Evolutionary conservation across 2,888 invertebrate species (phyloP).

Genomic region (Melikaiella ostensackeni): DNA sequence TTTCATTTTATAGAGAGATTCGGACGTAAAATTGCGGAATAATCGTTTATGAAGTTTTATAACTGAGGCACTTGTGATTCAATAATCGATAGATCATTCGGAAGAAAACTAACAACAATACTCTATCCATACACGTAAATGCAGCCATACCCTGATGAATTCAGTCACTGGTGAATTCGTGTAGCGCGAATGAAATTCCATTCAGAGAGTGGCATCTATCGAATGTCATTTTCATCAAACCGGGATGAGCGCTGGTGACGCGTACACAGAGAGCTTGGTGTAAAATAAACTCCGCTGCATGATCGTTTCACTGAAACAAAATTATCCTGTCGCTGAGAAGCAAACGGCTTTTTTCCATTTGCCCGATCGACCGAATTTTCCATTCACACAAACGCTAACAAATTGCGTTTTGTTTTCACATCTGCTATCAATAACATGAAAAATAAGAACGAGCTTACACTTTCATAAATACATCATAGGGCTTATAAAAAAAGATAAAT

Average conservation of each 20-base stretch:
- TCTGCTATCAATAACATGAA: not conserved
- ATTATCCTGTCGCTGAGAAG: slow-evolving; percentile 10
- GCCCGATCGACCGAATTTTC: slow-evolving; percentile 1
- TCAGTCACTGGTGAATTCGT: slow-evolving; percentile 28
- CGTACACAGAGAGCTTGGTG: slow-evolving; percentile 8
- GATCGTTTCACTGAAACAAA: slow-evolving; percentile 16
- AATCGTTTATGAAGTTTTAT: not conserved
- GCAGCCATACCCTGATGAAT: slow-evolving; percentile 18
- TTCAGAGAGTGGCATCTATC: slow-evolving; percentile 24
- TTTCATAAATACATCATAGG: not conserved
- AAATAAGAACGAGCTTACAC: not conserved
- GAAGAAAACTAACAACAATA: slow-evolving; percentile 8
- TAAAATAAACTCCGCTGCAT: slow-evolving; percentile 21
- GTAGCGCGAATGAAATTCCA: slow-evolving; percentile 20
- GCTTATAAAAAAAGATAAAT: not conserved
- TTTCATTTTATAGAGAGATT: too few species aligned
- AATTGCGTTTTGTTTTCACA: slow-evolving; percentile 1
- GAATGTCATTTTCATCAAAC: slow-evolving; percentile 31
- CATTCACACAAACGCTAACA: not conserved
- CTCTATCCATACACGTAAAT: not conserved
- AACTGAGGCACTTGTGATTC: not conserved
- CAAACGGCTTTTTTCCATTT: slow-evolving; percentile 10
- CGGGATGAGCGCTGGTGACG: not conserved
- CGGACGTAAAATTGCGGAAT: not conserved
- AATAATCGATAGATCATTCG: not conserved